Evolutionary conservation across 2,888 invertebrate species (phyloP).

Genomic region (Lydus trimaculatus): DNA sequence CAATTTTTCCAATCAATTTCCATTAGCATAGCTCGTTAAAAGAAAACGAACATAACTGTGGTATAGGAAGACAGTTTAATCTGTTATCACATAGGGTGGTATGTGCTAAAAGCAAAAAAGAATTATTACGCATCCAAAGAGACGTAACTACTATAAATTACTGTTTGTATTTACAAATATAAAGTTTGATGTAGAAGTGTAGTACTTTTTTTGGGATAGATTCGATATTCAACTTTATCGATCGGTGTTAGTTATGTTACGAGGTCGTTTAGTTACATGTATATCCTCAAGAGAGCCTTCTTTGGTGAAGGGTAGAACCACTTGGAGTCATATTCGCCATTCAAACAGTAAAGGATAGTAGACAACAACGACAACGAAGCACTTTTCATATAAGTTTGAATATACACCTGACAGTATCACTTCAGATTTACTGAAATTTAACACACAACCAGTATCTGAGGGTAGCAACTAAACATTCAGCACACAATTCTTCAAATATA

Average conservation of each 20-base stretch:
- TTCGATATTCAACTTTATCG: not conserved
- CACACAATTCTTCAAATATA: constrained; percentile 24
- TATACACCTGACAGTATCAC: constrained; percentile 24
- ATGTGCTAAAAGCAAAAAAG: not conserved
- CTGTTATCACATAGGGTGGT: not conserved
- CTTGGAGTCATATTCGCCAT: constrained; percentile 46
- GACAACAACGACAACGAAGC: constrained; percentile 23
- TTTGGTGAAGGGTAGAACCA: constrained; percentile 38
- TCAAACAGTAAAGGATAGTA: constrained; percentile 29
- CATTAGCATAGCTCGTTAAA: constrained; percentile 17
- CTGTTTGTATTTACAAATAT: too few relatives aligned
- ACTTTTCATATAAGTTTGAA: constrained; percentile 46
- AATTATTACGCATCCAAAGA: too few relatives aligned
- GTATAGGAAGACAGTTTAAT: not conserved
- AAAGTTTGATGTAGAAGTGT: too few relatives aligned
- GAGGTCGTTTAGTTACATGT: constrained; percentile 36
- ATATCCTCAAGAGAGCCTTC: constrained; percentile 39
- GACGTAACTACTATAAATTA: too few relatives aligned
- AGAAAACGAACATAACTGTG: constrained; percentile 3
- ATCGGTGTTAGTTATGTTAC: constrained; percentile 10
- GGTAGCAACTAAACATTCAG: constrained; percentile 14
- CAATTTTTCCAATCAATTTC: constrained; percentile 15
- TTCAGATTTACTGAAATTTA: constrained; percentile 31
- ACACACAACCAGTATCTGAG: constrained; percentile 14
- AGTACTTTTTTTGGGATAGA: not conserved